Percentiles rank a stretch among this genome's conserved stretches.
phyloP scores from a whole-genome alignment of 2,113 vertebrate genomes.

The Anguilla rostrata region DNA sequence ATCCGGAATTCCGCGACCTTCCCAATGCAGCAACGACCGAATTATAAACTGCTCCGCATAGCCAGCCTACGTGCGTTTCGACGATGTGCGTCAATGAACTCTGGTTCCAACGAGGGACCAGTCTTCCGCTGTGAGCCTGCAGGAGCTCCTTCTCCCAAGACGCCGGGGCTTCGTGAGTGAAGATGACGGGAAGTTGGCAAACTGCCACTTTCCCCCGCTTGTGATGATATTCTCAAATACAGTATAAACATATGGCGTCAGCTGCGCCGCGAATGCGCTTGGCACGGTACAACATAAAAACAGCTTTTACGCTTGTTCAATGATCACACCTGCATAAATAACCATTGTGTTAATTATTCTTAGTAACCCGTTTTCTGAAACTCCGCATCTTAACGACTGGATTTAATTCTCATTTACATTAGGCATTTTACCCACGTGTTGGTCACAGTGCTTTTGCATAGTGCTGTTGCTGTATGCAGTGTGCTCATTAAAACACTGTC shows the following conservation, averaged over 20 bases:
- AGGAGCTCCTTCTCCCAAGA: background rate
- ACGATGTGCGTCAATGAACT: background rate
- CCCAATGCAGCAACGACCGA: no score
- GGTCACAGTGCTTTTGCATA: background rate
- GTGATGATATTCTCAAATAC: background rate
- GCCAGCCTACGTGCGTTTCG: background rate
- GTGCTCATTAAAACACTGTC: background rate
- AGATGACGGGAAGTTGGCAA: background rate
- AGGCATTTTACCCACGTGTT: background rate
- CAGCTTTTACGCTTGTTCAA: background rate
- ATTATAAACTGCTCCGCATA: no score
- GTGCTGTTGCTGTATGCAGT: background rate
- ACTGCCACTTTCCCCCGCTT: background rate
- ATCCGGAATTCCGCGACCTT: no score
- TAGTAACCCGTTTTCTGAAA: background rate
- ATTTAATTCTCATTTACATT: background rate
- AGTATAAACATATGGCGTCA: background rate
- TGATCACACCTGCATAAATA: background rate
- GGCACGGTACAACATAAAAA: background rate
- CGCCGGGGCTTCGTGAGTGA: background rate
- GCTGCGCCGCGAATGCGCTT: background rate
- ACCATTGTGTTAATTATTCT: background rate
- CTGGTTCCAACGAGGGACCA: background rate
- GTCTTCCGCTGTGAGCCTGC: background rate
- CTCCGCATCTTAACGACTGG: background rate